Conservation (phyloP, 2,888 invertebrate genomes). For the Gibbula magus region DNA sequence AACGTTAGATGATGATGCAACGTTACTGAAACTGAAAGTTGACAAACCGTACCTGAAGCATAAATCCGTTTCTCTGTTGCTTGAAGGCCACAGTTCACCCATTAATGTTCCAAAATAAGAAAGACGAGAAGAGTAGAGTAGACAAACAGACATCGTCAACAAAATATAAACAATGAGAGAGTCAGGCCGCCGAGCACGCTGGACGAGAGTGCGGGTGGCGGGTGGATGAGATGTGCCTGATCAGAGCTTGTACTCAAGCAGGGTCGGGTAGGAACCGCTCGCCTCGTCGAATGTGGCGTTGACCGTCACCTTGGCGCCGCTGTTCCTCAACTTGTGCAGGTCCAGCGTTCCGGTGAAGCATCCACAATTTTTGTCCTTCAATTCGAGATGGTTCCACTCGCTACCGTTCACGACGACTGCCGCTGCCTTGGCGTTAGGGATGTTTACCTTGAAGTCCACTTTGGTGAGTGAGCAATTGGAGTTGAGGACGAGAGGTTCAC, state of each 20-base stretch:
- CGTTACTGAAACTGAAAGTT: too few relatives aligned
- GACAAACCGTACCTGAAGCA: too few relatives aligned
- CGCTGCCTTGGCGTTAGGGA: slow-evolving; percentile 67
- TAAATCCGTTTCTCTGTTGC: too few relatives aligned
- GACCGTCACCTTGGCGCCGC: slow-evolving; percentile 68
- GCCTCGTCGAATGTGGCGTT: slow-evolving; percentile 70
- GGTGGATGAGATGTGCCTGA: too few relatives aligned
- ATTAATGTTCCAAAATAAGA: too few relatives aligned
- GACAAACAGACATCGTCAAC: too few relatives aligned
- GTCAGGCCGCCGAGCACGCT: too few relatives aligned
- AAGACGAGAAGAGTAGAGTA: too few relatives aligned
- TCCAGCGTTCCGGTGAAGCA: slow-evolving; percentile 56
- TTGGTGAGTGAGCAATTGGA: slow-evolving; percentile 56
- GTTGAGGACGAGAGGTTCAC: slow-evolving; percentile 54
- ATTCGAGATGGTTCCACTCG: slow-evolving; percentile 70
- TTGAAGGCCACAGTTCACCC: too few relatives aligned
- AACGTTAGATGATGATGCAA: too few relatives aligned
- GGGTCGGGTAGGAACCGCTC: slow-evolving; percentile 72
- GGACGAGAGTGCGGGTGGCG: too few relatives aligned
- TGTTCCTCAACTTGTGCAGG: slow-evolving; percentile 59
- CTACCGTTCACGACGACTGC: slow-evolving; percentile 65
- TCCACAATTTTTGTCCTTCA: slow-evolving; percentile 68
- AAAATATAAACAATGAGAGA: too few relatives aligned
- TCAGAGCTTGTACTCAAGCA: slow-evolving; percentile 70
- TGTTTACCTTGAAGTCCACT: slow-evolving; percentile 57